phyloP scores from a whole-genome alignment of 2,888 invertebrate species.

The Notodonta ziczac region DNA sequence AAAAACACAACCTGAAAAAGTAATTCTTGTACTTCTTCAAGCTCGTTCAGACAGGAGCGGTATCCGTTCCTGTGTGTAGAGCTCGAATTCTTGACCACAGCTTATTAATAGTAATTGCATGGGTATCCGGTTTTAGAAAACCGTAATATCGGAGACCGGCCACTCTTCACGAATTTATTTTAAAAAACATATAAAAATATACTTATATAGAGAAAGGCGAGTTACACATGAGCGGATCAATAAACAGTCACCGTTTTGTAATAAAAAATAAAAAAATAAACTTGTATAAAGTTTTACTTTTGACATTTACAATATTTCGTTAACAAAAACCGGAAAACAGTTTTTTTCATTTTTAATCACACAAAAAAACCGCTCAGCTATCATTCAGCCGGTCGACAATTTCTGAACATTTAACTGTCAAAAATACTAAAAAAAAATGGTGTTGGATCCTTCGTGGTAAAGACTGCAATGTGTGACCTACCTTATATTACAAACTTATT shows the following conservation, averaged over 20 bases:
- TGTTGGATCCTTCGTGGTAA: background rate
- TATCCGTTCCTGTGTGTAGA: background rate
- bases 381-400: too few relatives aligned
- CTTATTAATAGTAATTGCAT: too few relatives aligned
- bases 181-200: slow-evolving; percentile 22
- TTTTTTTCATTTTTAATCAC: too few relatives aligned
- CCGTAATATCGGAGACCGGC: slow-evolving; percentile 32
- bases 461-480: slow-evolving; percentile 24
- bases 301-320: too few relatives aligned
- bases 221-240: slow-evolving; percentile 19
- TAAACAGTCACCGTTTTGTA: too few relatives aligned
- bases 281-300: too few relatives aligned
- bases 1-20: slow-evolving; percentile 15
- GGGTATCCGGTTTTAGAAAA: slow-evolving; percentile 8
- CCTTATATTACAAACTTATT: background rate
- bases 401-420: too few relatives aligned
- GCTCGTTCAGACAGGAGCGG: too few relatives aligned
- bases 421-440: too few relatives aligned
- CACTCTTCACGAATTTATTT: slow-evolving; percentile 43
- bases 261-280: background rate
- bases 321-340: too few relatives aligned
- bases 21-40: background rate
- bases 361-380: too few relatives aligned
- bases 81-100: background rate
- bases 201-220: background rate